Conservation (phyloP, 2,888 invertebrate species). For the Hypercompe scribonia region DNA sequence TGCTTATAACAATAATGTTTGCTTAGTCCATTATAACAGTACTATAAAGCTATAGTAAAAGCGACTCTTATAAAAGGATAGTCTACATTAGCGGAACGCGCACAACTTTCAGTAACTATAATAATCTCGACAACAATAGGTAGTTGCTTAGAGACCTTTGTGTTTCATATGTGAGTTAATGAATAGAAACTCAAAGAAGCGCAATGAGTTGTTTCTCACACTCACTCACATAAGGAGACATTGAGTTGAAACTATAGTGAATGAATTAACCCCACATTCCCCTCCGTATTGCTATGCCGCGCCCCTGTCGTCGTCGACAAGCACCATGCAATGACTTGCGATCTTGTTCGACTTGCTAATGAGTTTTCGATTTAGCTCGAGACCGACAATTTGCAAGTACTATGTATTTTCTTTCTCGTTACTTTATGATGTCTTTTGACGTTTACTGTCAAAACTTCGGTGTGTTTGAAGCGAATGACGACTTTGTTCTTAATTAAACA, state of each 20-base stretch:
- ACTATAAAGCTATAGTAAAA: conserved; percentile 43
- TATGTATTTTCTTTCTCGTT: conserved; percentile 69
- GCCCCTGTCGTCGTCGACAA: conserved; percentile 31
- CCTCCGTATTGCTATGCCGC: conserved; percentile 25
- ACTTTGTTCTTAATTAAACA: conserved; percentile 33
- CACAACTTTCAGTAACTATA: conserved; percentile 31
- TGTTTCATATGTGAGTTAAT: conserved; percentile 61
- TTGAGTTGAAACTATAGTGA: conserved; percentile 58
- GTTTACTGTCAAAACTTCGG: conserved; percentile 59
- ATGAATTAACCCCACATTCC: conserved; percentile 53
- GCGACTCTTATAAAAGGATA: conserved; percentile 43
- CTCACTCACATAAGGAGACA: conserved; percentile 54
- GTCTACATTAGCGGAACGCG: conserved; percentile 33
- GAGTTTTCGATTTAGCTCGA: conserved; percentile 75
- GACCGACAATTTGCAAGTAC: conserved; percentile 63
- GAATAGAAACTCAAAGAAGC: conserved; percentile 65
- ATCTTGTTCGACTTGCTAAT: conserved; percentile 79
- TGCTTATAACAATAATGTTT: conserved; percentile 37
- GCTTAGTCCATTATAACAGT: conserved; percentile 30
- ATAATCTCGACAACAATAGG: conserved; percentile 47
- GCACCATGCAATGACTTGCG: conserved; percentile 72
- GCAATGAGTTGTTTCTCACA: conserved; percentile 62
- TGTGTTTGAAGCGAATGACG: conserved; percentile 37
- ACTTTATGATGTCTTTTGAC: conserved; percentile 68
- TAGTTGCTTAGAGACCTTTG: conserved; percentile 37